phyloP scores from a whole-genome alignment of 2,113 vertebrate genomes.

The Aspiorhynchus laticeps region DNA sequence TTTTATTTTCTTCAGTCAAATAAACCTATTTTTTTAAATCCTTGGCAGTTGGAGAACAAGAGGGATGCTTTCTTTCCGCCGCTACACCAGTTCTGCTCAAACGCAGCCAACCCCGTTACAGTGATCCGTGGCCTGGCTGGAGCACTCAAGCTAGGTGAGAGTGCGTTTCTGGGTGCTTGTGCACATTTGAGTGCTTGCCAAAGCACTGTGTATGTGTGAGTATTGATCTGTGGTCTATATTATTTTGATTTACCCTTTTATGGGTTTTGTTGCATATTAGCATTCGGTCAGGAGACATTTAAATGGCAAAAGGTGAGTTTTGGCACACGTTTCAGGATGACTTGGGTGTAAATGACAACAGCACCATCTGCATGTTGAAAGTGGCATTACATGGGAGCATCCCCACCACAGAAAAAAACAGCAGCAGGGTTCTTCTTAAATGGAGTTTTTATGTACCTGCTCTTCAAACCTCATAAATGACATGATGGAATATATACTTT shows the following conservation, averaged over 20 bases:
- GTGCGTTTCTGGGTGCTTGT: neutral
- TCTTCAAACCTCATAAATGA: neutral
- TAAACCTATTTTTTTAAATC: conserved; percentile 50
- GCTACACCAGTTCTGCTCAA: conserved; percentile 99
- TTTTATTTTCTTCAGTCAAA: neutral
- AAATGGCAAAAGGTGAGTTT: neutral
- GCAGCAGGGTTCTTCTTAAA: neutral
- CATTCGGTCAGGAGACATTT: neutral
- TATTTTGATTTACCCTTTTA: neutral
- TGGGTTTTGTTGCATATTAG: neutral
- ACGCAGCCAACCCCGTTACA: conserved; percentile 97
- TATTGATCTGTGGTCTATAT: neutral
- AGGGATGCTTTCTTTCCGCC: conserved; percentile 97
- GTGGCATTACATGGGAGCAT: conserved; percentile 62
- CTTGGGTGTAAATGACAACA: conserved; percentile 64
- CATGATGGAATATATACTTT: neutral
- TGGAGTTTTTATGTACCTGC: neutral
- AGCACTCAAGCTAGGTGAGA: conserved; percentile 89
- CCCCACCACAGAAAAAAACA: neutral
- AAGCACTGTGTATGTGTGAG: neutral
- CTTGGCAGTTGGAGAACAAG: conserved; percentile 94
- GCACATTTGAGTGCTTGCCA: neutral
- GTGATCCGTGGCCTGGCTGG: conserved; percentile 99
- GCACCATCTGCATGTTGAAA: conserved; percentile 73
- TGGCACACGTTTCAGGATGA: neutral